Conservation (phyloP, 2,888 invertebrate species). For the Adelognathus sp. region DNA sequence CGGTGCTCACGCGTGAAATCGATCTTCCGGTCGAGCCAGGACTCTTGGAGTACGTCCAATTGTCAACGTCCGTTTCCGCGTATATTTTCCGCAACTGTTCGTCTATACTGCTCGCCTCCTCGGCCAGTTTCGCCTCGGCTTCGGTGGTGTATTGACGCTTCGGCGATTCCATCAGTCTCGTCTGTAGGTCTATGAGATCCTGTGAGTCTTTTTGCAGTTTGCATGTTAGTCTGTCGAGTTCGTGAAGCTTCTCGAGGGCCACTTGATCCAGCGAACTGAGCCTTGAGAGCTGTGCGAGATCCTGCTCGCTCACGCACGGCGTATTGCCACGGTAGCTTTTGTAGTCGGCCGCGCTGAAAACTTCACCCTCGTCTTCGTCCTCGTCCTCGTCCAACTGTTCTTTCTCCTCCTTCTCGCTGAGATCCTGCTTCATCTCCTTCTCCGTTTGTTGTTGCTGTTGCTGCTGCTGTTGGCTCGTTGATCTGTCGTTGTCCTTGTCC, state of each 20-base stretch:
- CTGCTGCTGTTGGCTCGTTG: conserved; percentile 38
- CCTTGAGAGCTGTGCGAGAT: conserved; percentile 88
- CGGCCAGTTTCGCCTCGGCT: conserved; percentile 84
- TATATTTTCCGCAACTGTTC: conserved; percentile 88
- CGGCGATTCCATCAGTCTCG: conserved; percentile 87
- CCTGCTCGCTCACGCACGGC: conserved; percentile 89
- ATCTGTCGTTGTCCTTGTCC: conserved; percentile 67
- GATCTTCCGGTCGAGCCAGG: conserved; percentile 82
- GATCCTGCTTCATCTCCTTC: conserved; percentile 61
- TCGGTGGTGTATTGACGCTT: conserved; percentile 81
- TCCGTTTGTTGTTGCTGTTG: conserved; percentile 66
- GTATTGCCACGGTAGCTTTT: conserved; percentile 90
- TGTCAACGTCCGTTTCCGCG: conserved; percentile 84
- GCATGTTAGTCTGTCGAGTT: conserved; percentile 89
- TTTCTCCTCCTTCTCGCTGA: conserved; percentile 52
- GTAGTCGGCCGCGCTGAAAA: conserved; percentile 90
- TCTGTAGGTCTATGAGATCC: conserved; percentile 89
- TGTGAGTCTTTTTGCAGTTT: conserved; percentile 91
- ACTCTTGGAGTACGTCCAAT: conserved; percentile 87
- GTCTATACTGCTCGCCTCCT: conserved; percentile 86
- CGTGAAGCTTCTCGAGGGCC: conserved; percentile 89
- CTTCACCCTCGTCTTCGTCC: conserved; percentile 85
- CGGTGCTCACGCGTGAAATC: conserved; percentile 81
- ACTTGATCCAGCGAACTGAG: conserved; percentile 90
- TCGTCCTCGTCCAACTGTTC: conserved; percentile 80